Conservation (phyloP, 1,140 invertebrate species). For the Formica selysi region DNA sequence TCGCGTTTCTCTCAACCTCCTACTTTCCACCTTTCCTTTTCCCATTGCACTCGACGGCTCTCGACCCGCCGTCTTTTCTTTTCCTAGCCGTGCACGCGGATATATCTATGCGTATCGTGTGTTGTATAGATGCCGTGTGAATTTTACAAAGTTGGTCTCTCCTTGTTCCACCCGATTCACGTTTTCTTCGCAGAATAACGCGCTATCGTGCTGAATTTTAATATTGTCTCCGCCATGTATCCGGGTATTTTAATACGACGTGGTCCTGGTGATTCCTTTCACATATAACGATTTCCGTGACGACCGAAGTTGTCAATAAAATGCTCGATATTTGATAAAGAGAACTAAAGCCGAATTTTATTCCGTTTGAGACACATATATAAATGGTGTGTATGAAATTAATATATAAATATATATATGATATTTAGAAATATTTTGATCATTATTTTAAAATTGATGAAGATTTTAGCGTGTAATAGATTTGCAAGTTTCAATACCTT, state of each 20-base stretch:
- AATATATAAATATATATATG: too few species aligned
- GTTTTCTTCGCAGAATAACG: slow-evolving; percentile 6
- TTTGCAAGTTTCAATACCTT: slow-evolving; percentile 35
- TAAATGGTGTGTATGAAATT: too few species aligned
- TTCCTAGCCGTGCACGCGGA: not conserved
- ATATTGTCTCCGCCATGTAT: slow-evolving; percentile 49
- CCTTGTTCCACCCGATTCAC: not conserved
- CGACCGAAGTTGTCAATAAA: not conserved
- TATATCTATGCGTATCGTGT: not conserved
- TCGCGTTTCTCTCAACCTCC: slow-evolving; percentile 61
- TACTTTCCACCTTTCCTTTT: not conserved
- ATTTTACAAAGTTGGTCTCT: slow-evolving; percentile 46
- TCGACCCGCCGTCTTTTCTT: slow-evolving; percentile 20
- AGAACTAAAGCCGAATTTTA: not conserved
- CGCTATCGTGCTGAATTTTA: slow-evolving; percentile 54
- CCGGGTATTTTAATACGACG: slow-evolving; percentile 64
- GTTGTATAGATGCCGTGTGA: not conserved
- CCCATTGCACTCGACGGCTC: not conserved
- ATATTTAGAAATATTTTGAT: not conserved
- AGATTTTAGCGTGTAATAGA: slow-evolving; percentile 25
- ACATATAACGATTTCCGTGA: slow-evolving; percentile 11
- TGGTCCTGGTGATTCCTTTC: slow-evolving; percentile 49
- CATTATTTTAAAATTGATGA: slow-evolving; percentile 4
- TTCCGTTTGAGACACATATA: not conserved
- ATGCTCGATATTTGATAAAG: slow-evolving; percentile 4